A percentile compares a stretch with the other conserved stretches of the same genome.
phyloP scores from a whole-genome alignment of 1,140 invertebrate genomes.

The Neodiprion pinetum region DNA sequence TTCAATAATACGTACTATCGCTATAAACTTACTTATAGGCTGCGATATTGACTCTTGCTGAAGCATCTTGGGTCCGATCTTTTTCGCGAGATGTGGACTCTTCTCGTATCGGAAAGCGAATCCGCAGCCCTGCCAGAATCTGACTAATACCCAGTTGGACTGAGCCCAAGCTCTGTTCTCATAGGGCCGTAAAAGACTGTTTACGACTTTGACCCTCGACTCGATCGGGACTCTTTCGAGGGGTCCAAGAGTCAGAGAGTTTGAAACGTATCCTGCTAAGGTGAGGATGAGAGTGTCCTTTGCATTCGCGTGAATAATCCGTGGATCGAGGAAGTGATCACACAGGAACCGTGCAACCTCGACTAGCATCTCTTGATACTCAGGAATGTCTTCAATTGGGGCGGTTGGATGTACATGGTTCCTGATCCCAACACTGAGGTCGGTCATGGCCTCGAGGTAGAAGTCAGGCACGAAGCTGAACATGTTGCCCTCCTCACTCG shows the following conservation, averaged over 20 bases:
- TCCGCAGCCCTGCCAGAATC: conserved; percentile 85
- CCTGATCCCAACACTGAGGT: conserved; percentile 67
- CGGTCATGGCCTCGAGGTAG: conserved; percentile 78
- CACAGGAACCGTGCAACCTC: conserved; percentile 77
- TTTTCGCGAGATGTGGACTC: conserved; percentile 66
- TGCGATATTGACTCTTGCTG: conserved; percentile 57
- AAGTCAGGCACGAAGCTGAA: conserved; percentile 85
- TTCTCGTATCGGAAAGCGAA: conserved; percentile 81
- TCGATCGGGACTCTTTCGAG: conserved; percentile 70
- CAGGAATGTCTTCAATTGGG: conserved; percentile 64
- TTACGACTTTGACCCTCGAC: conserved; percentile 65
- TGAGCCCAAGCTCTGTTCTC: conserved; percentile 87
- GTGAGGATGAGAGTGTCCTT: conserved; percentile 80
- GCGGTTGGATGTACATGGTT: conserved; percentile 72
- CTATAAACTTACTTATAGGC: conserved; percentile 58
- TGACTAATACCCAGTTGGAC: conserved; percentile 83
- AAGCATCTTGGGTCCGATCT: conserved; percentile 56
- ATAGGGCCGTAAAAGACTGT: conserved; percentile 76
- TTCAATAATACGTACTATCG: conserved; percentile 21
- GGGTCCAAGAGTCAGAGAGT: conserved; percentile 65
- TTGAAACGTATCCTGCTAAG: conserved; percentile 74
- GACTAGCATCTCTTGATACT: conserved; percentile 64
- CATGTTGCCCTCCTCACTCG: conserved; percentile 69
- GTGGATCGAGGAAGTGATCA: conserved; percentile 75
- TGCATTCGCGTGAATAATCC: conserved; percentile 78